Base-by-base conservation (phyloP, 2,113 vertebrate species). In the Stercorarius parasiticus region DNA sequence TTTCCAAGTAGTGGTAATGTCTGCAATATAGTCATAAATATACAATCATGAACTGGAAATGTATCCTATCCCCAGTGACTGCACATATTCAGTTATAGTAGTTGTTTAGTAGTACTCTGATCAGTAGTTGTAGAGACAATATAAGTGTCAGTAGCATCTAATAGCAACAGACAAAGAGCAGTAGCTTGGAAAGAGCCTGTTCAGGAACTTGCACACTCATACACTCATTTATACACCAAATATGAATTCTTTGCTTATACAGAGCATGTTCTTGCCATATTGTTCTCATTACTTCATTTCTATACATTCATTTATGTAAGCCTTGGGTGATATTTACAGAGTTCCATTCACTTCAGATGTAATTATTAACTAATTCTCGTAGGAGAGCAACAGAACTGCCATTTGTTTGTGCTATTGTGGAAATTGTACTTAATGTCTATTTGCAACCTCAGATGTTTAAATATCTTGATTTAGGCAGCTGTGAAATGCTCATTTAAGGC, bases 401-500 rank as follows among this genome's bases (percentile, higher is more conserved):
- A 49, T 78, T 85, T 82, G 15, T 8, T 3, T 0, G 0, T 13
- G 14, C 13, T 52, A 5, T 19, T n/a, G 11, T 21, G 21, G 29
- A 53, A 77, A 59, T 42, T 43, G 16, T 43, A 61, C 17, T 32
- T 56, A 47, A 67, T 27, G 7, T 38, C 29, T 59, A 3, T 47
- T 22, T 69, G 11, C 4, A 50, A n/a, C 19, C 26, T 78, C 47
- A 26, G 7, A 2, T 45, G 15, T 43, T 70, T 85, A 89, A 50
- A 78, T 82, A 50, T 36, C 6, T 79, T 58, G 15, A 43, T 61
- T 93, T 88, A 42, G 20, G 25, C 14, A 65, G 4, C 6, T 72
- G 4, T 59, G 20, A 92, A 82, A 82, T 52, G 26, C 17, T 72
- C 0, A 0, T 67, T 82, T 64, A 73, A 80, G 27, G 14, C 15